Base-by-base conservation (phyloP, 1,140 invertebrate genomes). In the Danaus plexippus region DNA sequence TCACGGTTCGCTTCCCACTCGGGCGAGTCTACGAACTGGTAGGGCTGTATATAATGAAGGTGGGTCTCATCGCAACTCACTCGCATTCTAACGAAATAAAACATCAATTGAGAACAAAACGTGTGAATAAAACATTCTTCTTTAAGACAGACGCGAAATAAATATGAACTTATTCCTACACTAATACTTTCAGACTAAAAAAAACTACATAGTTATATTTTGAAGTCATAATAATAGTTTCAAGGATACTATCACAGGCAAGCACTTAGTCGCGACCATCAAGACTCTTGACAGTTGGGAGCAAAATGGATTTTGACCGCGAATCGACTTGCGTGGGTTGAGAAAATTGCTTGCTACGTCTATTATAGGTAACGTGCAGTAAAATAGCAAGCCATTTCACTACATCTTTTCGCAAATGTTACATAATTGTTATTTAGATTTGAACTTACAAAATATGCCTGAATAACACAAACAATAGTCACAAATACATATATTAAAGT, bases 21-120 rank as follows among this genome's bases (percentile, higher is more conserved):
- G 0, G 94, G 94, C 9, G 94, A 95, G 82, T 96, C 94, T 13
- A 96, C 90, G 73, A 96, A 96, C 79, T 96, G 94, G 80, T 94
- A 94, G 41, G 91, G 89, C 63, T 91, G 90, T 61, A 96, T 92
- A 81, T 91, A 93, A 85, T 96, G 95, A 22, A 96, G 88, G 80
- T 94, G 93, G 9, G 92, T 92, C 57, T 92, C 91, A 63, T 94
- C 93, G 71, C 93, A 95, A 45, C 92, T 94, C 49, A 95, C 94
- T 68, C 92, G 77, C 80, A 86, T 80, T 57, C 83, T 86, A 66
- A 18, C 47, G 43, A 58, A 61, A 67, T 41, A 54, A 41, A 57
- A 57, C 43, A 52, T 48, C 22, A 32, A 52, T 12, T 45, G 18
- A 43, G 15, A 32, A 32, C 22, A 32, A 32, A 32, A 32, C 22